phyloP scores from a whole-genome alignment of 2,888 invertebrate species.

The Pseudoips prasinana region DNA sequence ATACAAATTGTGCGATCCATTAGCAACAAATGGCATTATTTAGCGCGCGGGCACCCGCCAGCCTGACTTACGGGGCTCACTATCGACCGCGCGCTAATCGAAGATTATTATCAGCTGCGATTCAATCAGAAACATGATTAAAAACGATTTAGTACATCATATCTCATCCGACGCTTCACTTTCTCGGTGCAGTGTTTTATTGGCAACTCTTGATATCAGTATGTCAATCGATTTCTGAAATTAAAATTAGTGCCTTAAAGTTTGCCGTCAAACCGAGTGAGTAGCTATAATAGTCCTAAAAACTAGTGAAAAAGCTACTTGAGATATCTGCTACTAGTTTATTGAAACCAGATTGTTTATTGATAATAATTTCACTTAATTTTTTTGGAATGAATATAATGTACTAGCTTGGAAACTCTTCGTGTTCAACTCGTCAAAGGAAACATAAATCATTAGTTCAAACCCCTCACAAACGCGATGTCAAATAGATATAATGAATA shows the following conservation, averaged over 20 bases:
- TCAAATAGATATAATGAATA: constrained; percentile 63
- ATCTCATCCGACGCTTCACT: constrained; percentile 38
- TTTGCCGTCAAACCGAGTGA: not conserved
- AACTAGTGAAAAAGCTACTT: no score
- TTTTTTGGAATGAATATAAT: not conserved
- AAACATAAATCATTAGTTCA: constrained; percentile 64
- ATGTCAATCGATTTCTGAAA: constrained; percentile 26
- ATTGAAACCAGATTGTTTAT: no score
- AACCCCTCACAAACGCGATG: constrained; percentile 49
- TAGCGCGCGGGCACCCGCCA: constrained; percentile 21
- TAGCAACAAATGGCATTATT: constrained; percentile 73
- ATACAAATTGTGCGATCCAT: constrained; percentile 68
- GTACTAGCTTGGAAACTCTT: constrained; percentile 6
- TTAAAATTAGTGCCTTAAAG: constrained; percentile 5
- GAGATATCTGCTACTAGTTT: no score
- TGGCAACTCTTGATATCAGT: constrained; percentile 26
- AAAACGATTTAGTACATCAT: constrained; percentile 58
- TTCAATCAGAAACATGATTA: constrained; percentile 73
- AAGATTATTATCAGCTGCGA: constrained; percentile 66
- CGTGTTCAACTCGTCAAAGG: constrained; percentile 27
- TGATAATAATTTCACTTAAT: no score
- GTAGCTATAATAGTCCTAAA: no score
- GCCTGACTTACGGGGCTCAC: constrained; percentile 20
- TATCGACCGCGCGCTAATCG: constrained; percentile 52
- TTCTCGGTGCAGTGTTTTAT: constrained; percentile 26